Conservation (phyloP, 2,888 invertebrate genomes). For the Erannis defoliaria region DNA sequence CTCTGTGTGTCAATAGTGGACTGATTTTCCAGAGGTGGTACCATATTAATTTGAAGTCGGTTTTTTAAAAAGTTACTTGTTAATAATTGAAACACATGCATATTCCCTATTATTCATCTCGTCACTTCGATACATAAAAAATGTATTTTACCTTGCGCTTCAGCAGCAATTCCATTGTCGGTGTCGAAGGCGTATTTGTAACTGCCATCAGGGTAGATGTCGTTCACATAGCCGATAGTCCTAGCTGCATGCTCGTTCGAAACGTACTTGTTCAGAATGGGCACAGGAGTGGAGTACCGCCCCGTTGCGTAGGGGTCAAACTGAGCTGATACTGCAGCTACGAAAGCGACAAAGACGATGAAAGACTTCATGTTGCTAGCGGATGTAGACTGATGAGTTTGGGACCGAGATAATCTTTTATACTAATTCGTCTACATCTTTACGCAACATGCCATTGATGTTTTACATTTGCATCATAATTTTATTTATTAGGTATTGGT, state of each 20-base stretch:
- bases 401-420: constrained; percentile 55
- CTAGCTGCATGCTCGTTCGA: constrained; percentile 61
- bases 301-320: constrained; percentile 37
- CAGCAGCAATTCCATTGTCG: constrained; percentile 88
- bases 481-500: constrained; percentile 11
- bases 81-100: too few relatives aligned
- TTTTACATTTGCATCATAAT: constrained; percentile 5
- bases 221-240: constrained; percentile 70
- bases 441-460: constrained; percentile 68
- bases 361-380: constrained; percentile 63
- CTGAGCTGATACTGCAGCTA: constrained; percentile 70
- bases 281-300: background rate
- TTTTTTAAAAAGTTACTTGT: background rate
- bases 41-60: too few relatives aligned
- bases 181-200: constrained; percentile 84
- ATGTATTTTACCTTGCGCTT: constrained; percentile 79
- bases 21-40: too few relatives aligned
- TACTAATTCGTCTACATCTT: constrained; percentile 54
- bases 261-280: constrained; percentile 32
- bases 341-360: constrained; percentile 62
- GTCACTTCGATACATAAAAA: background rate
- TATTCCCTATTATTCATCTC: too few relatives aligned
- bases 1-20: too few relatives aligned
- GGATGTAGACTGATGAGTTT: constrained; percentile 51
- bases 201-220: constrained; percentile 77